Conservation (phyloP, 2,888 invertebrate species). For the Icerya purchasi region DNA sequence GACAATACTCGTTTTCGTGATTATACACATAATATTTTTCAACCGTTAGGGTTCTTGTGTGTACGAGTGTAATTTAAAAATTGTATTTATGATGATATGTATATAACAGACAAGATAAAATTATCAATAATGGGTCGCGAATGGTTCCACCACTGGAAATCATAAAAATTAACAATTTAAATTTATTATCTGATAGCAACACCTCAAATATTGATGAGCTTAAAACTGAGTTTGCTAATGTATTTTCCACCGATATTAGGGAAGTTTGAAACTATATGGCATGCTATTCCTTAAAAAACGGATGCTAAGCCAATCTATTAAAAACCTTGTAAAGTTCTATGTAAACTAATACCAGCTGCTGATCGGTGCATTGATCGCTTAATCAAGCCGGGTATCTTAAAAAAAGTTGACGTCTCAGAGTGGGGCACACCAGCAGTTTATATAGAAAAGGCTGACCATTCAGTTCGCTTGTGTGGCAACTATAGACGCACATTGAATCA, state of each 20-base stretch:
- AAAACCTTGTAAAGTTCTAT: conserved; percentile 17
- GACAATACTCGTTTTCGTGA: neutral
- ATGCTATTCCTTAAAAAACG: neutral
- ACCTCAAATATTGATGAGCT: neutral
- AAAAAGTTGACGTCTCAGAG: conserved; percentile 14
- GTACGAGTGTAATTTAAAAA: neutral
- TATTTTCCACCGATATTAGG: conserved; percentile 6
- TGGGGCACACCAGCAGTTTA: conserved; percentile 21
- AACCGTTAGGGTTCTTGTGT: neutral
- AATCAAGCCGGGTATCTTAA: conserved; percentile 12
- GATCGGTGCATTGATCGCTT: conserved; percentile 12
- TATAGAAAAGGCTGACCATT: conserved; percentile 17
- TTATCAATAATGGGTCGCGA: neutral
- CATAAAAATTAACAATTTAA: neutral
- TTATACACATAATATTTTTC: neutral
- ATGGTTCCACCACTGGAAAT: neutral
- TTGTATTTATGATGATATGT: neutral
- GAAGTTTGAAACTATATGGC: neutral
- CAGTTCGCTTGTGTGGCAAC: conserved; percentile 19
- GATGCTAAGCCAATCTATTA: conserved; percentile 3
- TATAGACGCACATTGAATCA: conserved; percentile 20
- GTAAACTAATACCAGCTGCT: conserved; percentile 14
- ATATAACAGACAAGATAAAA: neutral
- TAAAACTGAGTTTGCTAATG: conserved; percentile 1
- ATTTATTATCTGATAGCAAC: neutral